These are phyloP conservation scores for Zygothrica quintamaculata DNA, from an alignment of 2,888 invertebrate genomes.

Conservation along the genomic window DNA sequence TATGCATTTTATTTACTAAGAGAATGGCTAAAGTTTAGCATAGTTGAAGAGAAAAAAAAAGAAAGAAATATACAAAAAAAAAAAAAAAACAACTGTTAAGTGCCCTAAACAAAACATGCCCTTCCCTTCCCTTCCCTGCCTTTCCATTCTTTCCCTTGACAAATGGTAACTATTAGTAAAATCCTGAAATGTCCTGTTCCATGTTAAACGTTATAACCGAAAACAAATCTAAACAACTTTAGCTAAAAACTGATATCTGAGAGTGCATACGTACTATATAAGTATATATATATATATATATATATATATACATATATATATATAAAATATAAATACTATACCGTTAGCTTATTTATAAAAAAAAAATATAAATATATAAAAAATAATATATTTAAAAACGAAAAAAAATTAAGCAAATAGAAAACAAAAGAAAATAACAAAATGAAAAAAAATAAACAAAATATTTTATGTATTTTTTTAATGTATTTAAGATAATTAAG, in stretches of 20 bases:
- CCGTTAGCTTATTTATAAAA: slow-evolving; percentile 74
- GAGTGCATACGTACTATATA: slow-evolving; percentile 53
- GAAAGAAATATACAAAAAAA: too few species aligned
- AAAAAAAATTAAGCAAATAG: not conserved
- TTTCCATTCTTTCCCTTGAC: too few species aligned
- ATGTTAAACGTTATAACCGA: slow-evolving; percentile 1
- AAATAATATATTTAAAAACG: slow-evolving; percentile 24
- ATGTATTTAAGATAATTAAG: slow-evolving; percentile 76
- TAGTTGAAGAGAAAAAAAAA: too few species aligned
- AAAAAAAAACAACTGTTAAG: too few species aligned
- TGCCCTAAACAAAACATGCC: too few species aligned
- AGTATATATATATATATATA: slow-evolving; percentile 60
- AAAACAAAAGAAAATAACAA: slow-evolving; percentile 19
- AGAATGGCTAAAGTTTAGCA: slow-evolving; percentile 60
- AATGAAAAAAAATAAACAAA: slow-evolving; percentile 45
- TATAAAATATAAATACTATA: slow-evolving; percentile 64
- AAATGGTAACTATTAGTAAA: too few species aligned
- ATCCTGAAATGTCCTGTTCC: too few species aligned
- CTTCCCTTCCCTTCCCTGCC: too few species aligned
- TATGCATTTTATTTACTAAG: slow-evolving; percentile 76
- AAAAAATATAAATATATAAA: slow-evolving; percentile 56
- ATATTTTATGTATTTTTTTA: slow-evolving; percentile 77
- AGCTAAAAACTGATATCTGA: slow-evolving; percentile 41
- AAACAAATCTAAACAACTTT: not conserved
- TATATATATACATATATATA: slow-evolving; percentile 59